A percentile compares a stretch with the other conserved stretches of the same genome.
These are phyloP conservation scores for Mormyrus lacerda DNA, from an alignment of 2,113 vertebrate species.

Conservation along the genomic window DNA sequence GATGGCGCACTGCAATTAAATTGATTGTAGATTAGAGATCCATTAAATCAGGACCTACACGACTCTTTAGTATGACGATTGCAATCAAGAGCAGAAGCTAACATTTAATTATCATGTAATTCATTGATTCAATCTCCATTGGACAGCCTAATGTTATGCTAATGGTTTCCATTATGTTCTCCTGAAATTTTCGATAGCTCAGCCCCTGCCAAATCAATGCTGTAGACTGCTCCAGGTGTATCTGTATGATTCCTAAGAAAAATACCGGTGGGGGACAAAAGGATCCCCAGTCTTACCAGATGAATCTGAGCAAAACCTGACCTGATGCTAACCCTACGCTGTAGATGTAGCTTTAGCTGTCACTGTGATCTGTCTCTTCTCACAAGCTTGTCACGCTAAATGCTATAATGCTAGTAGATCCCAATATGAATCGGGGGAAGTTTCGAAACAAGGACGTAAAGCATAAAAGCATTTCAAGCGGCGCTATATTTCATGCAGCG, in stretches of 20 bases:
- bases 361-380: neutral
- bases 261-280: neutral
- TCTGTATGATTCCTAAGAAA: neutral
- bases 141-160: conserved; percentile 18
- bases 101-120: conserved; percentile 20
- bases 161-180: conserved; percentile 21
- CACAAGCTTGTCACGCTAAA: neutral
- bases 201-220: neutral
- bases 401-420: neutral
- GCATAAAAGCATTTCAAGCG: neutral
- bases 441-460: neutral
- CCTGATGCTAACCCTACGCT: conserved; percentile 18
- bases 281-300: neutral
- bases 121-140: conserved; percentile 6
- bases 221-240: neutral
- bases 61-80: conserved; percentile 16
- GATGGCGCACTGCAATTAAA: neutral
- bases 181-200: neutral
- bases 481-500: neutral
- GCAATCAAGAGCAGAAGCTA: conserved; percentile 6
- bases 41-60: conserved; percentile 14
- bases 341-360: neutral
- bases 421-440: neutral
- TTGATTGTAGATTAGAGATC: conserved; percentile 18
- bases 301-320: neutral